phyloP scores from a whole-genome alignment of 1,140 invertebrate species.

The Drosophila sucinea region DNA sequence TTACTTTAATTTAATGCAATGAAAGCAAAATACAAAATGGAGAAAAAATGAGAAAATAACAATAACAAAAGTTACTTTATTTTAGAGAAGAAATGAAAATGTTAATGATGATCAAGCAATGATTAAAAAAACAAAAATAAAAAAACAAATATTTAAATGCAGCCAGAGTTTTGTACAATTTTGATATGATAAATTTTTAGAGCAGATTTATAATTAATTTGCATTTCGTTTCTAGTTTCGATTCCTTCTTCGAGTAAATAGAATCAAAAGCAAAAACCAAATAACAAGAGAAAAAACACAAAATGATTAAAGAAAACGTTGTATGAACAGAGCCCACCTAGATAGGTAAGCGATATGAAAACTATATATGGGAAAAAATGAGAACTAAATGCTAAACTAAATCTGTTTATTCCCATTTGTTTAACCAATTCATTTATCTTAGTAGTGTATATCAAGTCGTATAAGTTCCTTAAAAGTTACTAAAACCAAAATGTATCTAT shows the following conservation, averaged over 20 bases:
- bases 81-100: slow-evolving; percentile 13
- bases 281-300: slow-evolving; percentile 18
- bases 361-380: slow-evolving; percentile 41
- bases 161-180: slow-evolving; percentile 64
- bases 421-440: background rate
- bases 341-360: slow-evolving; percentile 67
- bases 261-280: slow-evolving; percentile 44
- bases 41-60: slow-evolving; percentile 40
- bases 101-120: slow-evolving; percentile 26
- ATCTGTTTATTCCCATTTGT: background rate
- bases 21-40: slow-evolving; percentile 44
- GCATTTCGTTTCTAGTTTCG: slow-evolving; percentile 34
- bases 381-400: slow-evolving; percentile 26
- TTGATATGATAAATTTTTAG: slow-evolving; percentile 69
- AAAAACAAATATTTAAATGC: slow-evolving; percentile 11
- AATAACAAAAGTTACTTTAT: slow-evolving; percentile 78
- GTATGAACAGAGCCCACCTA: slow-evolving; percentile 73
- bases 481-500: slow-evolving; percentile 21
- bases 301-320: background rate
- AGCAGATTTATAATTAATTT: slow-evolving; percentile 66
- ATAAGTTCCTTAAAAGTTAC: slow-evolving; percentile 48
- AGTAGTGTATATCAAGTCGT: background rate
- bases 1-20: slow-evolving; percentile 78
- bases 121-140: slow-evolving; percentile 16
- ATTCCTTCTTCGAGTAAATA: slow-evolving; percentile 17